Evolutionary conservation across 1,140 invertebrate genomes (phyloP), one percentile per base, ranked within the genome.

Genomic region (Caenorhabditis tropicalis): DNA sequence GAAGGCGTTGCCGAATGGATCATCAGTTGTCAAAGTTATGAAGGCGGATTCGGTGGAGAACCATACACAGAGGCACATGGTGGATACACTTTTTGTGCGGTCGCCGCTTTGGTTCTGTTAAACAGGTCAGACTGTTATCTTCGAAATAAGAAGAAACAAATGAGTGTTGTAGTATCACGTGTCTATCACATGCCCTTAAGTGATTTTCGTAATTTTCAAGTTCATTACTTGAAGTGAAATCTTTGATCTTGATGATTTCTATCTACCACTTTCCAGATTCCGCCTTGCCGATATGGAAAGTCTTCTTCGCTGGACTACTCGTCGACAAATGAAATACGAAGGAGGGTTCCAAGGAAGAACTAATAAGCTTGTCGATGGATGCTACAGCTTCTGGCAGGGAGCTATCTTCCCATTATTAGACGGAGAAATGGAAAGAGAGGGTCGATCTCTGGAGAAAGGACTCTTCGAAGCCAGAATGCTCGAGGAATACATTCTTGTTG

Each of bases 371-470:
- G 97, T 99, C 1, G 98, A 99, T 93, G 95, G 95, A 10, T 99
- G 98, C 92, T 99, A 99, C 91, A 97, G 96, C 3, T 99, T 98
- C 93, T 99, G 98, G 98, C 96, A 97, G 92, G 96, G 96, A 31
- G 96, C 95, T 36, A 93, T 94, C 43, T 96, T 98, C 91, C 95
- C 96, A 48, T 89, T 95, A 0, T 93, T 96, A 9, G 93, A 95
- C 86, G 92, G 93, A 48, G 92, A 94, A 53, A 91, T 95, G 33
- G 88, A 90, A 16, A 91, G 91, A 82, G 90, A 93, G 88, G 92
- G 92, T 90, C 91, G 74, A 31, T 65, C 7, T 33, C 51, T 24
- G 53, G 81, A 65, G 21, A 43, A 48, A 12, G 81, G 70, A 3
- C 79, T 85, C 10, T 87, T 87, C 31, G 85, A 87, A n/a, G 60